A percentile compares a stretch with the other conserved stretches of the same genome.
These are phyloP conservation scores for Lytechinus pictus DNA, from an alignment of 35 echinoderm and acorn worm species.

Conservation along the genomic window DNA sequence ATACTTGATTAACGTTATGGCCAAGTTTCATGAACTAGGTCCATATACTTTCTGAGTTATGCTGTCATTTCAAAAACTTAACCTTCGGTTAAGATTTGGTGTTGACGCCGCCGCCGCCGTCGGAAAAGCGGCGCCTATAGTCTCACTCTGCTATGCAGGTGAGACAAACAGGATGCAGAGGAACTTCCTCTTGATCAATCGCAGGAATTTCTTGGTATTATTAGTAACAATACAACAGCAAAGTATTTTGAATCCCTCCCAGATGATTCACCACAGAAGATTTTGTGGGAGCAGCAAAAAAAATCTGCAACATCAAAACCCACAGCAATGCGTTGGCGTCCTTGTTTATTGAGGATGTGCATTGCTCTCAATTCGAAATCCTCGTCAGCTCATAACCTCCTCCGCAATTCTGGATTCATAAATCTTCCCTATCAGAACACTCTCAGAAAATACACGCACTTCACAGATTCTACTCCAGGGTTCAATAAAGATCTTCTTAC, in stretches of 20 bases:
- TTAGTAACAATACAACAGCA: background rate
- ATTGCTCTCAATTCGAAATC: slow-evolving; percentile 73
- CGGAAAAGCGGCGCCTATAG: too few relatives aligned
- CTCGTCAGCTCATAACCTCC: slow-evolving; percentile 49
- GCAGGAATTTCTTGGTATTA: background rate
- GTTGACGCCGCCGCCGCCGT: too few relatives aligned
- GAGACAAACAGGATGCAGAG: background rate
- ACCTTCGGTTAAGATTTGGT: too few relatives aligned
- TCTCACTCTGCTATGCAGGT: too few relatives aligned
- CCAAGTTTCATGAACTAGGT: too few relatives aligned
- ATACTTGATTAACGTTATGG: too few relatives aligned
- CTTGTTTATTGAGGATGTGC: slow-evolving; percentile 68
- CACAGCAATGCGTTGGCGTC: slow-evolving; percentile 79
- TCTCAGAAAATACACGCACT: slow-evolving; percentile 66
- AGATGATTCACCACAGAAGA: background rate
- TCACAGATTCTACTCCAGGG: slow-evolving; percentile 13
- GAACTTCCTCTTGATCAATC: slow-evolving; percentile 22
- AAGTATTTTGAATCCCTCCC: background rate
- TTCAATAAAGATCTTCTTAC: slow-evolving; percentile 5
- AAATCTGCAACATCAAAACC: slow-evolving; percentile 45
- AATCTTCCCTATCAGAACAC: slow-evolving; percentile 65
- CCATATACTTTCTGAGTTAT: too few relatives aligned
- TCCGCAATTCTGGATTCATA: slow-evolving; percentile 57
- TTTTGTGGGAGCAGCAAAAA: slow-evolving; percentile 81
- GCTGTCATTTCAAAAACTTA: too few relatives aligned